Conservation (phyloP, 2,888 invertebrate species). For the Drosophila cracens region DNA sequence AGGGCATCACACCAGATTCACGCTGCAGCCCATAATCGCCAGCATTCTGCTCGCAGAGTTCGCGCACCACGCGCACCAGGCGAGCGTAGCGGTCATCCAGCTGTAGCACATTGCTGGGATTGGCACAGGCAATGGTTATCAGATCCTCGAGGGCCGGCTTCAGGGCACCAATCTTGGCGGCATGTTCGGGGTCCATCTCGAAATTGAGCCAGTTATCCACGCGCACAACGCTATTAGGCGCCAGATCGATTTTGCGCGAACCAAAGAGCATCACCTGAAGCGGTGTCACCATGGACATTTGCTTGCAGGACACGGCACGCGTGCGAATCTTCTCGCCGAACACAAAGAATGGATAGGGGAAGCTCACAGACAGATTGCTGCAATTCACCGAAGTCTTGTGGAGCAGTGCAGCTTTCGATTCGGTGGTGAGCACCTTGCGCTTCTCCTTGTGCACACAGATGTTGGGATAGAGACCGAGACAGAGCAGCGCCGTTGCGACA, state of each 20-base stretch:
- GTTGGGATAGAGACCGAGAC: constrained; percentile 97
- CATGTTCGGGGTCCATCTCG: constrained; percentile 91
- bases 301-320: constrained; percentile 97
- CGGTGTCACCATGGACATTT: constrained; percentile 97
- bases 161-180: constrained; percentile 93
- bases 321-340: constrained; percentile 99
- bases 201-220: constrained; percentile 98
- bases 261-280: constrained; percentile 96
- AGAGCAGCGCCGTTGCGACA: constrained; percentile 92
- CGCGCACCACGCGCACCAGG: constrained; percentile 89
- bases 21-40: constrained; percentile 90
- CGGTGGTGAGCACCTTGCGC: constrained; percentile 97
- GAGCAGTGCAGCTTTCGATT: constrained; percentile 96
- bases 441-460: constrained; percentile 98
- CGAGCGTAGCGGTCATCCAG: constrained; percentile 81
- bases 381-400: constrained; percentile 99
- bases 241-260: constrained; percentile 88
- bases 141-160: constrained; percentile 95
- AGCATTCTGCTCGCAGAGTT: constrained; percentile 91
- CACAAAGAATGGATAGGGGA: constrained; percentile 97
- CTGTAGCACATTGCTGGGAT: constrained; percentile 91
- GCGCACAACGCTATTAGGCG: constrained; percentile 89
- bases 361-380: constrained; percentile 91
- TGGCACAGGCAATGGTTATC: constrained; percentile 91
- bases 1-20: constrained; percentile 83